Evolutionary conservation across 2,113 vertebrate genomes (phyloP), one percentile per base, ranked within the genome.

Genomic region (Megaptera novaeangliae): DNA sequence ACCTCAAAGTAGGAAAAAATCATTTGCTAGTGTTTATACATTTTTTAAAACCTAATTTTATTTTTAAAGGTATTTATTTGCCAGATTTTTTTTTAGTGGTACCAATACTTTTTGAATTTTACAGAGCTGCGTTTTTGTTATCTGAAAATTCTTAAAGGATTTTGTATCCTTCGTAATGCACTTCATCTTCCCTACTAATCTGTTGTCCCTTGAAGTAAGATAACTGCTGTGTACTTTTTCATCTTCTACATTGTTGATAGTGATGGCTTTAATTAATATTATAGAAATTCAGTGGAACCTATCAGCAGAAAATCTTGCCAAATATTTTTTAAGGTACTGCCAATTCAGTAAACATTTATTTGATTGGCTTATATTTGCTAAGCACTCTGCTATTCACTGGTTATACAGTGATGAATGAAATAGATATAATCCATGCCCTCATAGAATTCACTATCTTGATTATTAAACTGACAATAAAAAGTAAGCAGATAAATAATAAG

Each of bases 191-290:
- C 20, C 61, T 46, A 44, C 6, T 61, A 41, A 68, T 69, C 25
- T 85, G 2, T 57, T 94, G 49, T 92, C 49, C 49, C 52, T 63
- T 81, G 57, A 95, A 96, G 44, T 93, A 61, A 92, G n/a, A 92
- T 87, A 87, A 88, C 87, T 74, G n/a, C 7, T 46, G 46, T 88
- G 25, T 88, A 82, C 69, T 68, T 89, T 94, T 89, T 9, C 34
- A 15, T 36, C 39, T 81, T 91, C 13, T 75, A 20, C 18, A 39
- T 66, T 89, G 71, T 75, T 92, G 25, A 95, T 93, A 98, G 36
- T 71, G 68, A 97, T 98, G 87, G 93, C 82, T 95, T 96, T 93
- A 97, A 95, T 83, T 92, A 68, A 25, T 39, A 57, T 3, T 44
- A 34, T 39, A 92, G 41, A 6, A 88, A 85, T 86, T 88, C 91